Conservation (phyloP, 1,140 invertebrate genomes). For the Anastatus disparis region DNA sequence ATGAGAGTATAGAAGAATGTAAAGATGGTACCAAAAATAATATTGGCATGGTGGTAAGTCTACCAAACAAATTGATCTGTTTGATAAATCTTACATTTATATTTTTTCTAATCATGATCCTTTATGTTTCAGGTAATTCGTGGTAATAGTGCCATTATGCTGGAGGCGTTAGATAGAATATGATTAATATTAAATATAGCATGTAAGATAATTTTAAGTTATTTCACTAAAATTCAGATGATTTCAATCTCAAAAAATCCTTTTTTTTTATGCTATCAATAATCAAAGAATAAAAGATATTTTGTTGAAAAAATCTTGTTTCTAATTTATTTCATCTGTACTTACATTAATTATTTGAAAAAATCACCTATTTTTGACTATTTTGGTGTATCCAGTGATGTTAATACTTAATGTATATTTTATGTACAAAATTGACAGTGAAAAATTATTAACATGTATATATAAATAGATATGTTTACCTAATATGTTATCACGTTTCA, state of each 20-base stretch:
- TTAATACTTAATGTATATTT: not conserved
- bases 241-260: not conserved
- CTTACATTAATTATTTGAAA: conserved; percentile 5
- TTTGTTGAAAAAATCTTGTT: conserved; percentile 12
- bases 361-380: conserved; percentile 10
- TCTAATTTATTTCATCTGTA: conserved; percentile 26
- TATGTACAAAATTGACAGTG: conserved; percentile 19
- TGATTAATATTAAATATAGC: conserved; percentile 50
- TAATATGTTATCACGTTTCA: conserved; percentile 13
- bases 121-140: conserved; percentile 82
- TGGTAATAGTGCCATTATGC: conserved; percentile 93
- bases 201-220: conserved; percentile 19
- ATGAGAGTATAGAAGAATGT: conserved; percentile 90
- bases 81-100: not conserved
- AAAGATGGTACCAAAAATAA: conserved; percentile 89
- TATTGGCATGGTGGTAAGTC: conserved; percentile 93
- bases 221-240: not conserved
- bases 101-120: conserved; percentile 15
- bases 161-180: conserved; percentile 90
- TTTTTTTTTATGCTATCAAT: not conserved
- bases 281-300: conserved; percentile 12
- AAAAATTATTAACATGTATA: conserved; percentile 7
- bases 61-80: conserved; percentile 1
- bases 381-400: not conserved
- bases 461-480: conserved; percentile 30